phyloP scores from a whole-genome alignment of 2,888 invertebrate genomes.

The Tiliacea citrago region DNA sequence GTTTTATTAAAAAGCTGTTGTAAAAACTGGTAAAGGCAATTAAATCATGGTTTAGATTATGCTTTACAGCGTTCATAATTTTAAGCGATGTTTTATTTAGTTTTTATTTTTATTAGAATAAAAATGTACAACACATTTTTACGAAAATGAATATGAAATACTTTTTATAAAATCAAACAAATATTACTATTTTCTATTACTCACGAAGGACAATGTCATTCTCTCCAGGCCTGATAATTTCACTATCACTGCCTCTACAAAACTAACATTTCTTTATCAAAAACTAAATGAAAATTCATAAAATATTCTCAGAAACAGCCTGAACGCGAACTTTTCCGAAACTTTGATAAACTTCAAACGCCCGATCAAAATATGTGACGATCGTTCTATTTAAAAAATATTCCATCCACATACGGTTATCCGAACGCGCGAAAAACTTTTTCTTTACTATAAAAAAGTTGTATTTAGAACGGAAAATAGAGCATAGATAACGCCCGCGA shows the following conservation, averaged over 20 bases:
- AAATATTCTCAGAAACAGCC: slow-evolving; percentile 58
- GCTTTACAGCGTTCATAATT: slow-evolving; percentile 12
- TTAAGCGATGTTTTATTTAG: background rate
- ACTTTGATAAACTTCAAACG: slow-evolving; percentile 59
- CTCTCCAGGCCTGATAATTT: slow-evolving; percentile 82
- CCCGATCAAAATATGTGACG: slow-evolving; percentile 43
- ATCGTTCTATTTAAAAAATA: slow-evolving; percentile 46
- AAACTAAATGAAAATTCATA: slow-evolving; percentile 30
- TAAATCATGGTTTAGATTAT: slow-evolving; percentile 22
- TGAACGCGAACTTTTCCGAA: slow-evolving; percentile 38
- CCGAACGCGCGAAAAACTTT: slow-evolving; percentile 66
- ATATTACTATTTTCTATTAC: slow-evolving; percentile 69
- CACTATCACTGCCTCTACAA: slow-evolving; percentile 74
- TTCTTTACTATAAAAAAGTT: slow-evolving; percentile 74
- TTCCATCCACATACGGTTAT: slow-evolving; percentile 53
- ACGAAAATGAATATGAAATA: background rate
- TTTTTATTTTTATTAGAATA: background rate
- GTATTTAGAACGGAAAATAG: slow-evolving; percentile 79
- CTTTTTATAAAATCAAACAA: background rate
- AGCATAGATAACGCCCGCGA: slow-evolving; percentile 82
- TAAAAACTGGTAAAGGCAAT: slow-evolving; percentile 16
- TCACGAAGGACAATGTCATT: slow-evolving; percentile 90
- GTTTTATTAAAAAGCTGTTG: slow-evolving; percentile 28
- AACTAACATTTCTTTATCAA: slow-evolving; percentile 69
- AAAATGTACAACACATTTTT: background rate